phyloP scores from a whole-genome alignment of 2,113 vertebrate genomes.

The Bufo bufo region DNA sequence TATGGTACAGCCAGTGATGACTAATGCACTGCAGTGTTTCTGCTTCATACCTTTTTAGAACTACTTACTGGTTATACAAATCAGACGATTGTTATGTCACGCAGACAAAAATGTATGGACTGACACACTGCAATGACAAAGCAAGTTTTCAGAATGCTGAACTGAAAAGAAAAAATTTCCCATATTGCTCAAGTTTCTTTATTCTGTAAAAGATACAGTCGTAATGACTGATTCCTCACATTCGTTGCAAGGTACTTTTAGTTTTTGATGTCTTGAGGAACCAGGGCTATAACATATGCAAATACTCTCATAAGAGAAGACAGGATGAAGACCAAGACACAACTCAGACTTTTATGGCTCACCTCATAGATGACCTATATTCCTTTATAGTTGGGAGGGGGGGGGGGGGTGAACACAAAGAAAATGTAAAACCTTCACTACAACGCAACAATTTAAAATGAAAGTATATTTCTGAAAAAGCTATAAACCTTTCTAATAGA shows the following conservation, averaged over 20 bases:
- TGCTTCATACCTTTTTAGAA: slow-evolving; percentile 19
- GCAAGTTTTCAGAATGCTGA: slow-evolving; percentile 2
- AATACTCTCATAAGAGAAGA: slow-evolving; percentile 22
- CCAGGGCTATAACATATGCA: slow-evolving; percentile 18
- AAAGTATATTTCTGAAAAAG: slow-evolving; percentile 45
- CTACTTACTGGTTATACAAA: slow-evolving; percentile 3
- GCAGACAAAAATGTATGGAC: neutral
- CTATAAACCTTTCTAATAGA: neutral
- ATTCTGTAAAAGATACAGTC: neutral
- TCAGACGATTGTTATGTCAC: neutral
- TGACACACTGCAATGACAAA: neutral
- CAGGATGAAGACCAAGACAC: slow-evolving; percentile 34
- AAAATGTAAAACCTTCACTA: slow-evolving; percentile 16
- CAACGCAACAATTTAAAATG: slow-evolving; percentile 21
- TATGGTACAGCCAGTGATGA: slow-evolving; percentile 19
- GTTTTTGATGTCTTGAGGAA: neutral
- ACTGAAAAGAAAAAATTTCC: slow-evolving; percentile 15
- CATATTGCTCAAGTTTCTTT: slow-evolving; percentile 5
- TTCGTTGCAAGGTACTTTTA: neutral
- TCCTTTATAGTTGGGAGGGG: neutral
- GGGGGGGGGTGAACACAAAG: neutral
- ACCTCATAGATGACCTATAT: slow-evolving; percentile 50
- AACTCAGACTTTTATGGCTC: slow-evolving; percentile 24
- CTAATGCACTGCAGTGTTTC: slow-evolving; percentile 10
- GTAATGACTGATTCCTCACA: neutral